Percentiles rank a stretch among this genome's conserved stretches.
Evolutionary conservation across 2,888 invertebrate species (phyloP).

Genomic region (Apotomis betuletana): DNA sequence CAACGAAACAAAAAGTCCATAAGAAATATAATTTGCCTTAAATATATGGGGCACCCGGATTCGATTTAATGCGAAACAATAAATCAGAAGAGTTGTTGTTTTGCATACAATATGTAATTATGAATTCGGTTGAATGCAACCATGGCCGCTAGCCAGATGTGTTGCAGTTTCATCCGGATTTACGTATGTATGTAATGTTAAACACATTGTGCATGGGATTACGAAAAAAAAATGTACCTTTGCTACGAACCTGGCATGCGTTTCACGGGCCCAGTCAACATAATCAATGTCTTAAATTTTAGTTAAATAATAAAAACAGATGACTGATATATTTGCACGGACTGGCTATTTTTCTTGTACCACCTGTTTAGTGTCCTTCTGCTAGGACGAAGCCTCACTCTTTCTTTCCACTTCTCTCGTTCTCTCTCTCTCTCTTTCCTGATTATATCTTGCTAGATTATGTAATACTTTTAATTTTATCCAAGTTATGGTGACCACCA

Average conservation of each 20-base stretch:
- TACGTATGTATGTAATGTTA: background rate
- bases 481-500: no score
- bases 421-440: no score
- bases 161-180: constrained; percentile 1
- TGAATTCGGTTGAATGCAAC: constrained; percentile 28
- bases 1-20: background rate
- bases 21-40: constrained; percentile 21
- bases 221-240: background rate
- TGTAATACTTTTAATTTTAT: no score
- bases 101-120: constrained; percentile 43
- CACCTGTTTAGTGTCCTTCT: no score
- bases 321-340: no score
- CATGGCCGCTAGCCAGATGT: constrained; percentile 27
- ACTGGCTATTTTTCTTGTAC: no score
- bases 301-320: no score
- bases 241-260: background rate
- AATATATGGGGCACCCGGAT: constrained; percentile 38
- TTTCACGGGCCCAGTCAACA: no score
- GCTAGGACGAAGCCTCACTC: no score
- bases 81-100: constrained; percentile 34
- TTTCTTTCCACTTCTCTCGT: no score
- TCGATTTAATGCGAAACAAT: constrained; percentile 27
- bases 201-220: background rate
- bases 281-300: no score
- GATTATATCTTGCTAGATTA: no score